Evolutionary conservation across 2,888 invertebrate species (phyloP), one percentile per base, ranked within the genome.

Genomic region (Coelopa pilipes): DNA sequence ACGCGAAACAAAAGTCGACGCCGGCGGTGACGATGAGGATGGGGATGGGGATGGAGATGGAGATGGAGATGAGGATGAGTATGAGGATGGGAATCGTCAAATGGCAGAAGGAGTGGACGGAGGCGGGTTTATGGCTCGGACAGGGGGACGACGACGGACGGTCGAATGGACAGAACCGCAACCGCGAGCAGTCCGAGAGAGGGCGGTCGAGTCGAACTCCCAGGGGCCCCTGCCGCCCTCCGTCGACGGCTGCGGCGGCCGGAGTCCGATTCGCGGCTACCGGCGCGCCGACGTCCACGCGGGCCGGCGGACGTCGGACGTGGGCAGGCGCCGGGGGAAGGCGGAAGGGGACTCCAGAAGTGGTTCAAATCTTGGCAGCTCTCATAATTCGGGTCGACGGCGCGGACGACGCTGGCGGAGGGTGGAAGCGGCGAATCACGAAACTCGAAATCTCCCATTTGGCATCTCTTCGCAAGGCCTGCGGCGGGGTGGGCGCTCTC

Each of bases 391-490:
- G 10, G 15, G 49, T 47, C 46, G 19, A 69, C 57, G 59, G 19
- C 59, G 34, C 2, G 34, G 34, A 34, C 4, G 34, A 34, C 34
- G 46, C n/a, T 50, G 53, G 62, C 53, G 49, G 34, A 17, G 70
- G 50, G 17, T 63, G 50, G 70, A 47, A 62, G 62, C 50, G 62
- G 62, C 50, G 62, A 70, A 24, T 62, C 62, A 21, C n/a, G 34
- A 53, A 70, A 70, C 53, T 70, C 50, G 11, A 63, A 70, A 70
- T 70, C 62, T 70, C 49, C 15, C 62, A 70, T 70, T 62, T 63
- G 70, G 62, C 70, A 62, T 53, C 60, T 24, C 19, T 70, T 53
- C 34, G 10, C n/a, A 47, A 47, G 24, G 49, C 15, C 46, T 10
- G 17, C 34, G 17, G 17, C n/a, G 10, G 50, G 49, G 21, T 10